Conservation (phyloP, 2,113 vertebrate genomes). For the Verasper variegatus region DNA sequence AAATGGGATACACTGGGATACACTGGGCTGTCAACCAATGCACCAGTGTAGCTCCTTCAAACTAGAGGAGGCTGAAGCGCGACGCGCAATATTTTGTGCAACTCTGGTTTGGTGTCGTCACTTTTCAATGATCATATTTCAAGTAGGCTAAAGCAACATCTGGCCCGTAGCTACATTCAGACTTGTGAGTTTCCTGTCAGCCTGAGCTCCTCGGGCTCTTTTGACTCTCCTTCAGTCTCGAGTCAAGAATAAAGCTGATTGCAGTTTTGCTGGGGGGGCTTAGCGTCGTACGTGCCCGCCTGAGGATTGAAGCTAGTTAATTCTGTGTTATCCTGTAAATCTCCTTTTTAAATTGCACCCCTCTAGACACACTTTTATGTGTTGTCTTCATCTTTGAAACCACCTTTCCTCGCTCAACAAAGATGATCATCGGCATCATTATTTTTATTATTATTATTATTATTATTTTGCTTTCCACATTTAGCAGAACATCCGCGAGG, state of each 20-base stretch:
- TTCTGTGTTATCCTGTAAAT: slow-evolving; percentile 64
- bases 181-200: slow-evolving; percentile 59
- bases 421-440: slow-evolving; percentile 15
- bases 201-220: slow-evolving; percentile 41
- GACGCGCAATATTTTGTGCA: slow-evolving; percentile 22
- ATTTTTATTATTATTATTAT: slow-evolving; percentile 14
- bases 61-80: slow-evolving; percentile 17
- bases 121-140: slow-evolving; percentile 52
- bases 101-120: slow-evolving; percentile 46
- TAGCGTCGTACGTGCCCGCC: slow-evolving; percentile 50
- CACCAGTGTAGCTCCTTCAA: slow-evolving; percentile 9
- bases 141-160: slow-evolving; percentile 46
- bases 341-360: slow-evolving; percentile 59
- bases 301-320: slow-evolving; percentile 59
- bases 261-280: slow-evolving; percentile 39
- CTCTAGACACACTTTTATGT: slow-evolving; percentile 56
- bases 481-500: not conserved
- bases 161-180: slow-evolving; percentile 46
- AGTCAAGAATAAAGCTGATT: slow-evolving; percentile 67
- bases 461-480: slow-evolving; percentile 1
- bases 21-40: not conserved
- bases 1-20: slow-evolving; percentile 31
- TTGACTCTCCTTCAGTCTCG: slow-evolving; percentile 39
- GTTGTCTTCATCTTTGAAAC: slow-evolving; percentile 47
- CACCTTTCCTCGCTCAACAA: slow-evolving; percentile 10